Base-by-base conservation (phyloP, 2,113 vertebrate genomes). In the Strix aluco region DNA sequence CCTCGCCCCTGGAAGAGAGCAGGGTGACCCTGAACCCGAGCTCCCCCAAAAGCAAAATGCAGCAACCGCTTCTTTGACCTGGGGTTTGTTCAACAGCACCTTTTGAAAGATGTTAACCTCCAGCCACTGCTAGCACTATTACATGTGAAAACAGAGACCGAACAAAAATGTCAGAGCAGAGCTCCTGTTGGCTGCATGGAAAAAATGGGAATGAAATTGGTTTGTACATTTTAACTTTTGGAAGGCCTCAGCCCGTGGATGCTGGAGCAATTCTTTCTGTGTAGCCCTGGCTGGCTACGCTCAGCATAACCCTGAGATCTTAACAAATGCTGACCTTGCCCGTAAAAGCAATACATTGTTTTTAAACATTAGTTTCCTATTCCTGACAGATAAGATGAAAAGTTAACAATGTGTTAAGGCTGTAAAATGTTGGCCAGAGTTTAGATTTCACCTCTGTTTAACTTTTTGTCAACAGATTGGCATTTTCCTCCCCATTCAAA, bases 301-400 rank as follows among this genome's bases (percentile, higher is more conserved):
- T 93, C 73, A 4, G 81, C 46, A 70, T 95, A 96, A 96, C 95
- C 97, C 94, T 55, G 94, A 98, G 96, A 96, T 81, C 93, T 96
- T 96, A 92, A 96, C 92, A 94, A 96, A 97, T 66, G 49, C 95
- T 96, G 98, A 97, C 98, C 98, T 98, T 98, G 98, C 82, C 89
- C 40, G 25, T 97, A 97, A 97, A 98, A 97, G 97, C 97, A 97
- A 94, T 96, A 95, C 98, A 98, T 98, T 98, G 98, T 98, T 98
- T 98, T 96, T 94, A 96, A 97, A 94, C 94, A 84, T 96, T 97
- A 65, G 97, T 97, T 98, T 98, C 98, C 98, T 98, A 98, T 98
- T 98, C 97, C 98, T 98, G 97, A 97, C 96, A 98, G 98, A 98
- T 98, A 98, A 98, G 97, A 94, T 97, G 59, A 92, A 93, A 91